Conservation (phyloP, 2,113 vertebrate species). For the Alligator mississippiensis region DNA sequence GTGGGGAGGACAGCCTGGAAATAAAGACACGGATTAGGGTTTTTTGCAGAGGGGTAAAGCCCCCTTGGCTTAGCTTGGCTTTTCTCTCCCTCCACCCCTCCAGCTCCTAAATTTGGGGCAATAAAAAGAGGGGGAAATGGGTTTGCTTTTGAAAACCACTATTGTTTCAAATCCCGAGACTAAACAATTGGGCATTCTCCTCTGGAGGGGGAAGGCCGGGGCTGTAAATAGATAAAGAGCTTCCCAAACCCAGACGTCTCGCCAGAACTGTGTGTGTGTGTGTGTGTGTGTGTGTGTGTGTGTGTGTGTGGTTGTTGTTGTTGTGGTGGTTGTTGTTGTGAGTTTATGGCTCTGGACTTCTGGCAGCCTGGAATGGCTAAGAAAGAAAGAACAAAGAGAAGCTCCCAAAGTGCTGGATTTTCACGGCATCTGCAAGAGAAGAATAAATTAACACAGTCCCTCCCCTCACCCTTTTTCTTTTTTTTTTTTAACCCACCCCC, state of each 20-base stretch:
- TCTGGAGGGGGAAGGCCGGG: conserved; percentile 55
- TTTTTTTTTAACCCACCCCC: not conserved
- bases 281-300: not conserved
- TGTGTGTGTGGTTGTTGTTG: not conserved
- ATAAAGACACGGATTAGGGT: conserved; percentile 8
- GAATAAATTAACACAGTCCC: conserved; percentile 57
- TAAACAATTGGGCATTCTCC: conserved; percentile 79
- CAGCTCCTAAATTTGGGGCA: not conserved
- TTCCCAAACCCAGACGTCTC: conserved; percentile 81
- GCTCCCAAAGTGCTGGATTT: conserved; percentile 67
- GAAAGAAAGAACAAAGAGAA: conserved; percentile 81
- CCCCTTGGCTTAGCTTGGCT: too few relatives aligned
- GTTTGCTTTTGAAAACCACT: conserved; percentile 63
- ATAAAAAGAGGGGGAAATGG: not conserved
- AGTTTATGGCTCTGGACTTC: conserved; percentile 72
- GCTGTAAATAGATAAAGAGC: conserved; percentile 79
- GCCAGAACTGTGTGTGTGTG: conserved; percentile 61
- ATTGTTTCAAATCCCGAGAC: conserved; percentile 74
- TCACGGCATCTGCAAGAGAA: conserved; percentile 72
- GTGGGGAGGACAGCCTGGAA: not conserved
- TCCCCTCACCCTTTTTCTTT: not conserved
- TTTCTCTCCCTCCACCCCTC: too few relatives aligned
- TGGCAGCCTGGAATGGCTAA: conserved; percentile 74
- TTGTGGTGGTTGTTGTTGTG: conserved; percentile 1
- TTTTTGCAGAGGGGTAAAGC: conserved; percentile 4